phyloP scores from a whole-genome alignment of 2,888 invertebrate species.

The Cotesia congregata region DNA sequence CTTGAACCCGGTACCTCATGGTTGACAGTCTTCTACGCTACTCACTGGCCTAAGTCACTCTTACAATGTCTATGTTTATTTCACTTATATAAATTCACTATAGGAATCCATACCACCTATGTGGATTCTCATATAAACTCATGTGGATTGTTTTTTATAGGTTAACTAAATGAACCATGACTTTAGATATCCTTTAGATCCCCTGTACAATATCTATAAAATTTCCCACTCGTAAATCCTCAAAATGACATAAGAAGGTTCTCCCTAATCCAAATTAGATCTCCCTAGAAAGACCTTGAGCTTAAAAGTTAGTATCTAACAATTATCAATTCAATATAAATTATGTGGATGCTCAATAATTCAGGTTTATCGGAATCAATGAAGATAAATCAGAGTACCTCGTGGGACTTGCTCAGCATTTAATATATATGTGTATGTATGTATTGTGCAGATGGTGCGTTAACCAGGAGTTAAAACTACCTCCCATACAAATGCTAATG shows the following conservation, averaged over 20 bases:
- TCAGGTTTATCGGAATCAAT: not conserved
- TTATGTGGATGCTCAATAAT: not conserved
- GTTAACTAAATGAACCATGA: too few relatives aligned
- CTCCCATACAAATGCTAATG: slow-evolving; percentile 1
- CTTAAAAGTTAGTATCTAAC: not conserved
- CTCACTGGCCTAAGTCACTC: too few relatives aligned
- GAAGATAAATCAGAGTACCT: not conserved
- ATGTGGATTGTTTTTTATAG: too few relatives aligned
- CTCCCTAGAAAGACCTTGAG: not conserved
- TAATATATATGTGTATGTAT: not conserved
- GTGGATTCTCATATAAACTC: too few relatives aligned
- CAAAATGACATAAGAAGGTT: not conserved
- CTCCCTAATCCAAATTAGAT: not conserved
- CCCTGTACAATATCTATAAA: not conserved
- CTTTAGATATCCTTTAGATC: not conserved
- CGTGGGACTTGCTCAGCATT: not conserved
- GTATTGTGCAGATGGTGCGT: not conserved
- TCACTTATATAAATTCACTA: too few relatives aligned
- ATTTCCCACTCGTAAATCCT: not conserved
- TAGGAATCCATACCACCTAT: too few relatives aligned
- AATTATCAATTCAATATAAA: slow-evolving; percentile 1
- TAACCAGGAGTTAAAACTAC: not conserved
- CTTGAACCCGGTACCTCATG: too few relatives aligned
- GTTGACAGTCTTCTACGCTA: too few relatives aligned
- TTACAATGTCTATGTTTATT: too few relatives aligned